Evolutionary conservation across 2,888 invertebrate species (phyloP), one percentile per base, ranked within the genome.

Genomic region (Neocrepidodera transversa): DNA sequence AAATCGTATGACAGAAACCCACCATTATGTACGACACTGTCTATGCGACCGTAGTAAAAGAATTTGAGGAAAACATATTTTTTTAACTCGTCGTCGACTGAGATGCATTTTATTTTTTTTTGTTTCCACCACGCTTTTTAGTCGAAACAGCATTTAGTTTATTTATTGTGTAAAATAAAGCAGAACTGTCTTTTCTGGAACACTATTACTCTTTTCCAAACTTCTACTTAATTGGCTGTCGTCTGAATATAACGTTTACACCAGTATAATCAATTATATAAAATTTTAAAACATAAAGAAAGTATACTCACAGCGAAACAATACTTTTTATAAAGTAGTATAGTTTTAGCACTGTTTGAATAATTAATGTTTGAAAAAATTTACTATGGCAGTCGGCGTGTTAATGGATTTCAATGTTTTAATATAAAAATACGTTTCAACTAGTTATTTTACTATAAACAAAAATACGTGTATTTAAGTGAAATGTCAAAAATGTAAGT

Each of bases 11-110:
- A 23, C 23, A 23, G 23, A 23, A n/a, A n/a, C n/a, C n/a, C n/a
- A n/a, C n/a, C n/a, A n/a, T 30, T 30, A 7, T 3, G 23, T 10
- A 2, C 17, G 38, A 2, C 38, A 17, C 38, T 38, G 38, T 59
- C 58, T 49, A 50, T 56, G 58, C 40, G 16, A 20, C 42, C 45
- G 49, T 28, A 51, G 55, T 56, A 49, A 45, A 35, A 55, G 60
- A 63, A 59, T 61, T 60, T 51, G 23, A 45, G 62, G 48, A 14
- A 60, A 64, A 60, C 58, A 60, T 58, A 60, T 64, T 64, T 64
- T n/a, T 64, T 64, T 62, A 51, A 55, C 49, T 32, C 32, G 40
- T 32, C 32, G 40, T 16, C 54, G 20, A 55, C 36, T 30, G 18
- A 47, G 40, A 51, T 50, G 52, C 45, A 51, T 36, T 60, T 28